Evolutionary conservation across 2,888 invertebrate genomes (phyloP).

Genomic region (Tachina lurida): DNA sequence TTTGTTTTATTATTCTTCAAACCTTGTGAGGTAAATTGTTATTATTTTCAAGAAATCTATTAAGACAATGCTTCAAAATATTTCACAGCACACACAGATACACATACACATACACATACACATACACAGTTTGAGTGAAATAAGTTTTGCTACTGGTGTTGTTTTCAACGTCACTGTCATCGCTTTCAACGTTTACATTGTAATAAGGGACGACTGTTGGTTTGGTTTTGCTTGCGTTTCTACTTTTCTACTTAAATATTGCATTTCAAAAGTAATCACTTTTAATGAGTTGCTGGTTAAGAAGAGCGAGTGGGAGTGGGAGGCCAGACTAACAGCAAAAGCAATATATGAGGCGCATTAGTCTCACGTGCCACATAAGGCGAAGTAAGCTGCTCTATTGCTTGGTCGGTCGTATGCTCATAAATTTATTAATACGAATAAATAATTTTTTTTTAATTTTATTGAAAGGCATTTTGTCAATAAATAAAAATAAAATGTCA

Average conservation of each 20-base stretch:
- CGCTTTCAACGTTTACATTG: constrained; percentile 35
- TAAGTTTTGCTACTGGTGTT: constrained; percentile 23
- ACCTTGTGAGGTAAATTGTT: constrained; percentile 41
- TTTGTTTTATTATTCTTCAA: constrained; percentile 38
- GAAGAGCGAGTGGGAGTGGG: neutral
- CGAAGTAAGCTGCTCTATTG: neutral
- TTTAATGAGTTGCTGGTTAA: constrained; percentile 24
- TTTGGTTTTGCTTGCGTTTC: constrained; percentile 37
- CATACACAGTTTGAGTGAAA: neutral
- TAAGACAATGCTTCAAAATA: constrained; percentile 20
- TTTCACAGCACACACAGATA: neutral
- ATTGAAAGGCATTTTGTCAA: constrained; percentile 36
- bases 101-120: neutral
- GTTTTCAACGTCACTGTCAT: constrained; percentile 46
- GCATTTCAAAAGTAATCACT: constrained; percentile 46
- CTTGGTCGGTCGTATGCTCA: too few species aligned
- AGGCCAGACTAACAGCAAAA: neutral
- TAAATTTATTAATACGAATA: neutral
- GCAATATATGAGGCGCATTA: constrained; percentile 18
- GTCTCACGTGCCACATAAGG: neutral
- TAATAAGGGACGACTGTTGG: constrained; percentile 11
- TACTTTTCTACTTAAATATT: constrained; percentile 35
- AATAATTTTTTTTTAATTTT: constrained; percentile 5
- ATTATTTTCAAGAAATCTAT: constrained; percentile 40
- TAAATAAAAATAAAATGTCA: constrained; percentile 38